Percentiles rank a stretch among this genome's conserved stretches.
Evolutionary conservation across 2,888 invertebrate species (phyloP).

Genomic region (Euplagia quadripunctaria): DNA sequence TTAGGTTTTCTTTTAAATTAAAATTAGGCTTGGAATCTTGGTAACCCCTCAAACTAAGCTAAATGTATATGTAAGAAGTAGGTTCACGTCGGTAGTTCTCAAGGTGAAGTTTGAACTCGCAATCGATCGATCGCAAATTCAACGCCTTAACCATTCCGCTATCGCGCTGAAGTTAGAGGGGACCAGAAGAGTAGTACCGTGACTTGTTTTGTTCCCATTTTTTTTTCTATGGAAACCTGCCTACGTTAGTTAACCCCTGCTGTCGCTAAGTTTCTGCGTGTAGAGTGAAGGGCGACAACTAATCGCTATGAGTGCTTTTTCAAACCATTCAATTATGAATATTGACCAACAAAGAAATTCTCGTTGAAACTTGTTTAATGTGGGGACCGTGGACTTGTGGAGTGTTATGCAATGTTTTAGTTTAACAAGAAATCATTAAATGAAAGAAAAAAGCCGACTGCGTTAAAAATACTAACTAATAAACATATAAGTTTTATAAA

Average conservation of each 20-base stretch:
- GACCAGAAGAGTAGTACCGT: too few relatives aligned
- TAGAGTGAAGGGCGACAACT: constrained; percentile 70
- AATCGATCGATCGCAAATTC: too few relatives aligned
- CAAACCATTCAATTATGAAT: constrained; percentile 81
- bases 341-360: constrained; percentile 67
- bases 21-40: too few relatives aligned
- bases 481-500: too few relatives aligned
- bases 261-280: constrained; percentile 48
- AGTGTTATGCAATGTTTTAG: constrained; percentile 1
- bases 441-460: background rate
- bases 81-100: too few relatives aligned
- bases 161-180: too few relatives aligned
- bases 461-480: background rate
- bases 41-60: too few relatives aligned
- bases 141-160: too few relatives aligned
- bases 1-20: too few relatives aligned
- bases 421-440: background rate
- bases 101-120: too few relatives aligned
- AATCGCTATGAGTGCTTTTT: constrained; percentile 78
- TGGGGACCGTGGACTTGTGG: constrained; percentile 5
- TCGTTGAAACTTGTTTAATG: constrained; percentile 38
- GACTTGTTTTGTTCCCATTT: background rate
- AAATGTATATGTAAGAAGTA: too few relatives aligned
- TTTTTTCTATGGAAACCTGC: too few relatives aligned
- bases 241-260: constrained; percentile 53